Conservation (phyloP, 2,797 vertebrate genomes). For the Pipistrellus nathusii region DNA sequence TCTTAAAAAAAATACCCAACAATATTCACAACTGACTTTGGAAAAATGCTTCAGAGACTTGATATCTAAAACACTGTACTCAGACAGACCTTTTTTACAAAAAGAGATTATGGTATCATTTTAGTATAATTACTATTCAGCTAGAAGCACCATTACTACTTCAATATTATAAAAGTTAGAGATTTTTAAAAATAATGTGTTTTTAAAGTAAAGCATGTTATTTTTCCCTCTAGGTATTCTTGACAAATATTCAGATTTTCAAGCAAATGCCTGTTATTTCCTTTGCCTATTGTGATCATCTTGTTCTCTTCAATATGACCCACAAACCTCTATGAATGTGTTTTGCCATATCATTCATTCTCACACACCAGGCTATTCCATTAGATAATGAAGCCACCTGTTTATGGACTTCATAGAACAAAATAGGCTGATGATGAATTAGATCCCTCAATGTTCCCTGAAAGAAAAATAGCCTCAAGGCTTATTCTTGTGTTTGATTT, state of each 20-base stretch:
- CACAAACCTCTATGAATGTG: conserved; percentile 7
- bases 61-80: background rate
- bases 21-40: conserved; percentile 41
- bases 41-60: conserved; percentile 26
- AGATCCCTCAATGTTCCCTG: conserved; percentile 18
- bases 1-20: background rate
- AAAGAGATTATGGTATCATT: conserved; percentile 8
- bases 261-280: conserved; percentile 45
- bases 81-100: background rate
- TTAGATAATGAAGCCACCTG: conserved; percentile 2
- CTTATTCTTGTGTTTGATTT: conserved; percentile 35
- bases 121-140: conserved; percentile 34
- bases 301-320: background rate
- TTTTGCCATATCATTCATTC: background rate
- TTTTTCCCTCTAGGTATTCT: background rate
- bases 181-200: background rate
- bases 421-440: conserved; percentile 32
- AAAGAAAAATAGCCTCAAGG: conserved; percentile 69
- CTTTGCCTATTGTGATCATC: conserved; percentile 27
- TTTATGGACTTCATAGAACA: conserved; percentile 44
- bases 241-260: conserved; percentile 30
- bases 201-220: conserved; percentile 57
- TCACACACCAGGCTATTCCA: background rate
- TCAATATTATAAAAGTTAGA: conserved; percentile 25
- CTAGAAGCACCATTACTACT: conserved; percentile 16